These are phyloP conservation scores for Anguilla anguilla DNA, from an alignment of 2,797 vertebrate genomes.

Conservation along the genomic window DNA sequence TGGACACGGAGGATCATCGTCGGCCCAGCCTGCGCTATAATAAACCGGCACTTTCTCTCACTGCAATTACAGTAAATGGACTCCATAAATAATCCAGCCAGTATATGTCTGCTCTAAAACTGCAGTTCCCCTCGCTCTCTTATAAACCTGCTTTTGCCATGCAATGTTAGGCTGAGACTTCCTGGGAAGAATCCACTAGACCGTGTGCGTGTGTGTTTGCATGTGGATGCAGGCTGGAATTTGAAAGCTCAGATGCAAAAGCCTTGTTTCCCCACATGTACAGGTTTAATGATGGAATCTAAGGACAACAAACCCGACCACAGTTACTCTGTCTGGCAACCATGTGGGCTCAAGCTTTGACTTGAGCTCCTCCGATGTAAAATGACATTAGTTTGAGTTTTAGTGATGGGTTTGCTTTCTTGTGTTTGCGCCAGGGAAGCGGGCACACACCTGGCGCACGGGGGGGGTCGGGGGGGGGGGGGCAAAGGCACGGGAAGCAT, in stretches of 20 bases:
- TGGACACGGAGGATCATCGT: slow-evolving; percentile 41
- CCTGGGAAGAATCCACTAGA: neutral
- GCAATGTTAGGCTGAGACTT: no score
- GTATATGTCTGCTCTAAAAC: neutral
- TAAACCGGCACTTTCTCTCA: slow-evolving; percentile 19
- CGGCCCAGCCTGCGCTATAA: slow-evolving; percentile 50
- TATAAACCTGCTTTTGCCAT: neutral
- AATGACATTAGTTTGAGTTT: no score
- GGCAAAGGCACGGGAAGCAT: neutral
- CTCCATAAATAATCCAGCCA: slow-evolving; percentile 2
- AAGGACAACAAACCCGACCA: no score
- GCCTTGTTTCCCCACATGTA: no score
- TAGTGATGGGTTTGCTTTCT: no score
- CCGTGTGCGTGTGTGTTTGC: neutral
- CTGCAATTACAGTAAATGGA: slow-evolving; percentile 18
- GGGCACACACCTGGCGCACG: slow-evolving; percentile 5
- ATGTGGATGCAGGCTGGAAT: neutral
- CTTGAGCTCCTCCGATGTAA: no score
- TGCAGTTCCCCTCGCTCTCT: neutral
- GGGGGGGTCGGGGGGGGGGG: no score
- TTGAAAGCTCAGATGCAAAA: no score
- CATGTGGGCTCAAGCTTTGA: no score
- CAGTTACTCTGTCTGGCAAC: no score
- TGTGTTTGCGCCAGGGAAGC: neutral
- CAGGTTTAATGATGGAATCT: no score